Base-by-base conservation (phyloP, 2,113 vertebrate genomes). In the Neoarius graeffei region DNA sequence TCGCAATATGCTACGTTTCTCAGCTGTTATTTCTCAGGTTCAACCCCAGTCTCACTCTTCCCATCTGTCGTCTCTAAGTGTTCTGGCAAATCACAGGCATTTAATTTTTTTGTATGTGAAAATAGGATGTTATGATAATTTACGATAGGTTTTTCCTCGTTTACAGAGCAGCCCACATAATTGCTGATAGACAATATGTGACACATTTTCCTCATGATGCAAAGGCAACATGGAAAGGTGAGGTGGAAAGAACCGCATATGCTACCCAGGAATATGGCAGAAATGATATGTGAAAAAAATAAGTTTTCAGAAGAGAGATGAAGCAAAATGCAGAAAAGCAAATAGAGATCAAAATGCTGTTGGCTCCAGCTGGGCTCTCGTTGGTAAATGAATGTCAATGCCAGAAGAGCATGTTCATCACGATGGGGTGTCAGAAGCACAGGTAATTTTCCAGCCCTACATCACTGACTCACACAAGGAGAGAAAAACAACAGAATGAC, bases 221-320 rank as follows among this genome's bases (percentile, higher is more conserved):
- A 86, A 74, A 15, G 27, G 0, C 17, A 69, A 69, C 13, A 48
- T 20, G 19, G 11, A 48, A 42, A 42, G 17, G 42, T 23, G 8
- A 74, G 42, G 69, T 35, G 5, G 3, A 17, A 76, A 48, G 10
- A 85, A 42, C 20, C 60, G 67, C 30, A 60, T 19, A 30, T 19
- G 7, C n/a, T 8, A 13, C 11, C n/a, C 10, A 64, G 83, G 71
- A 27, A 62, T 57, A 42, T 8, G 27, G 23, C 3, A 23, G 86
- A 84, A 89, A 88, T 88, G 50, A 89, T 86, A 89, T 59, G 84
- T 67, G 86, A 69, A 88, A 27, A 42, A 62, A 79, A 87, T 8
- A 74, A n/a, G 50, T 66, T 54, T n/a, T 64, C 5, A 35, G 35
- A 76, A 86, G 60, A 19, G 59, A 81, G 76, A 86, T 48, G n/a